Base-by-base conservation (phyloP, 2,888 invertebrate species). In the Apamea anceps region DNA sequence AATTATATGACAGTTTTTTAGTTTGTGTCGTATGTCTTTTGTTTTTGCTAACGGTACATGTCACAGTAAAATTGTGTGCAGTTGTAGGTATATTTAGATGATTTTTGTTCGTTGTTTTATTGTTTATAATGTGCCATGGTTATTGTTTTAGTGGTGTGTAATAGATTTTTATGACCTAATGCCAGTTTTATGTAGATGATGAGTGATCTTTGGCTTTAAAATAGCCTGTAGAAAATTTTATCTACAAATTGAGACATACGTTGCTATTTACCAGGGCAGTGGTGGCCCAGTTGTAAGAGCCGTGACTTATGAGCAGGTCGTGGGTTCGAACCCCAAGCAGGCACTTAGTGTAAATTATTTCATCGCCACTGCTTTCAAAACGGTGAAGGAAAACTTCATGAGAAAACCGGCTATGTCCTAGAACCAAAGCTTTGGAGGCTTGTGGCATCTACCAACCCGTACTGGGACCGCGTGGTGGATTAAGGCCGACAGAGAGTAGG, bases 31-130 rank as follows among this genome's bases (percentile, higher is more conserved):
- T 80, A 70, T 60, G 72, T 80, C 88, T 90, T 91, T 92, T 91
- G 89, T 92, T 92, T 92, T 91, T 92, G 92, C 91, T 92, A 92
- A 92, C 91, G 92, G 91, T 92, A 92, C 89, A 73, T 71, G 82
- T 79, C 74, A 72, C 85, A 87, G 87, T 85, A 74, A 89, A 87
- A 88, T 90, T 87, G 88, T 84, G 60, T 84, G 83, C 73, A 82
- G 88, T 88, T 85, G 86, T 91, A 32, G 2, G 28, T 65, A 91
- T 86, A 85, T 90, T 88, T 87, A 82, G 77, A 74, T 63, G 82
- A 76, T 83, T 70, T 86, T 77, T 81, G 65, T 80, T 82, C 81
- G 60, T 80, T 67, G 77, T 76, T 81, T 78, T 32, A 6, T 66
- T 80, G 82, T 77, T 60, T 72, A 32, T 80, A 79, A 54, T 77